These are phyloP conservation scores for Cervus canadensis DNA, from an alignment of 2,113 vertebrate genomes.

Conservation along the genomic window DNA sequence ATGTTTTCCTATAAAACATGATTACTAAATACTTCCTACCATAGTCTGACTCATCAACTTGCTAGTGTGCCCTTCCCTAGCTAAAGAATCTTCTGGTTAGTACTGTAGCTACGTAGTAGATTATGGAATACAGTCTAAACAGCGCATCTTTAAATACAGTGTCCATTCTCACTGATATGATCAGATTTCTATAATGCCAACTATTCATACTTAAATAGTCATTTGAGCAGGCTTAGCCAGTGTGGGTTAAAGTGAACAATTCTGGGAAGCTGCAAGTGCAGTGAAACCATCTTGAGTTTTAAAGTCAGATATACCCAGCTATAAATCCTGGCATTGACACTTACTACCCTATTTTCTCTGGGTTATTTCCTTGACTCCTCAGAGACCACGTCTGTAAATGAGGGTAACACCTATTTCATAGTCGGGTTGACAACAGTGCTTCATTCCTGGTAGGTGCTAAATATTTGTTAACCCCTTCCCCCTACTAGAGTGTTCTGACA, in stretches of 20 bases:
- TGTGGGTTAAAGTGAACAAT: not conserved
- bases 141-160: not conserved
- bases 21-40: not conserved
- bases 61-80: not conserved
- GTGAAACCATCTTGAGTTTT: not conserved
- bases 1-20: not conserved
- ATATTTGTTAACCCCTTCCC: not conserved
- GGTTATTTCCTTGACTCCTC: not conserved
- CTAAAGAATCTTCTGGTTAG: not conserved
- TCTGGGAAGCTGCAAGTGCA: not conserved
- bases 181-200: not conserved
- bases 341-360: not conserved
- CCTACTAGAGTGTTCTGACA: not conserved
- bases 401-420: not conserved
- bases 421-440: not conserved
- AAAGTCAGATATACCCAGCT: not conserved
- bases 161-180: not conserved
- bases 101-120: accelerated
- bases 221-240: not conserved
- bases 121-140: not conserved
- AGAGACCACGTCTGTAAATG: not conserved
- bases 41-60: not conserved
- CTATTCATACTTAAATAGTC: not conserved
- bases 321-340: not conserved
- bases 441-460: not conserved